phyloP scores from a whole-genome alignment of 2,113 vertebrate species.

The Cathartes aura region DNA sequence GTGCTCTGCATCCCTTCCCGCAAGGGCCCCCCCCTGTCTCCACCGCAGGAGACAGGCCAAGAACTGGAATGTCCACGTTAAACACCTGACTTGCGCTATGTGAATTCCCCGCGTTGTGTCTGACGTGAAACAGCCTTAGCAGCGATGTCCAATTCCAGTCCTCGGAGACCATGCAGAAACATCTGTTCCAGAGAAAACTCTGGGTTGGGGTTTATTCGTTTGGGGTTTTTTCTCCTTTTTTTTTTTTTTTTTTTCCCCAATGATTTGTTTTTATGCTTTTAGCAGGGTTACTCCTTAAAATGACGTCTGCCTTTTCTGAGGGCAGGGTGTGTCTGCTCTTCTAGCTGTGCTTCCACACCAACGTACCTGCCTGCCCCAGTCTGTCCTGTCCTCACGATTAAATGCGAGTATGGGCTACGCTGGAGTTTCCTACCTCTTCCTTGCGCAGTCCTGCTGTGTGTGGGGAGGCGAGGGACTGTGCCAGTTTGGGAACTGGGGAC shows the following conservation, averaged over 20 bases:
- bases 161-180: not conserved
- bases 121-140: slow-evolving; percentile 6
- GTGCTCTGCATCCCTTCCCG: not conserved
- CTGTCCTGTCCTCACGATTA: slow-evolving; percentile 48
- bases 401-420: slow-evolving; percentile 35
- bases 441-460: not conserved
- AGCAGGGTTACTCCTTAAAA: slow-evolving; percentile 32
- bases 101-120: not conserved
- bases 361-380: not conserved
- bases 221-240: too few species aligned
- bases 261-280: slow-evolving; percentile 5
- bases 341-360: slow-evolving; percentile 53
- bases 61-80: not conserved
- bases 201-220: not conserved
- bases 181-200: slow-evolving; percentile 12
- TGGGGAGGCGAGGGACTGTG: not conserved
- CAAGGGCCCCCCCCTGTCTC: not conserved
- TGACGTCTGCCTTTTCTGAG: not conserved
- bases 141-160: not conserved
- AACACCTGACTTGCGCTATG: not conserved
- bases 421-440: slow-evolving; percentile 27
- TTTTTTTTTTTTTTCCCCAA: not conserved
- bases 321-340: slow-evolving; percentile 29
- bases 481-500: not conserved
- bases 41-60: not conserved